Percentiles rank a stretch among this genome's conserved stretches.
These are phyloP conservation scores for Indicator indicator DNA, from an alignment of 2,113 vertebrate species.

Conservation along the genomic window DNA sequence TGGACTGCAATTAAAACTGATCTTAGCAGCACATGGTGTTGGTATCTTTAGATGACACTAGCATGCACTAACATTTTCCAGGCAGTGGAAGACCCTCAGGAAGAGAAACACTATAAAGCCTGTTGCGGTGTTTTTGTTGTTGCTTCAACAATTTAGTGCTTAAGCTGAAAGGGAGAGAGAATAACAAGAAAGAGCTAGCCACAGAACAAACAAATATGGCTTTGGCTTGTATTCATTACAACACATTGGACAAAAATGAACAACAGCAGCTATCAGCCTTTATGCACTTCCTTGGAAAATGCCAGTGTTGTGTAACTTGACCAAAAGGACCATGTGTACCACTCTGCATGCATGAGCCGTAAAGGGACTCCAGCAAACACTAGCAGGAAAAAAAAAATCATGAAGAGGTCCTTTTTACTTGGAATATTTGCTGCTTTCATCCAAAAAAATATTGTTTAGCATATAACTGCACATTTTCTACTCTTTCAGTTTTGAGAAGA, in stretches of 20 bases:
- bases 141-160: neutral
- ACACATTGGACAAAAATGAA: slow-evolving; percentile 40
- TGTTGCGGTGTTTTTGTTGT: neutral
- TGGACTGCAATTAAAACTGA: neutral
- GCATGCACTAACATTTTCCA: neutral
- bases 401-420: neutral
- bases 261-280: slow-evolving; percentile 37
- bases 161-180: slow-evolving; percentile 22
- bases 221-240: slow-evolving; percentile 21
- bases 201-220: slow-evolving; percentile 35
- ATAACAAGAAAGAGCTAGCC: slow-evolving; percentile 18
- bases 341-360: neutral
- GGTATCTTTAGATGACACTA: neutral
- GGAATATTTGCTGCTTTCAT: slow-evolving; percentile 27
- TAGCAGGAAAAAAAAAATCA: neutral
- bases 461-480: slow-evolving; percentile 13
- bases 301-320: slow-evolving; percentile 36
- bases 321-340: neutral
- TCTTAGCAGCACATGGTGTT: slow-evolving; percentile 8
- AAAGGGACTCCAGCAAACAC: neutral
- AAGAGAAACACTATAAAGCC: neutral
- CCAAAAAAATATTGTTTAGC: slow-evolving; percentile 13
- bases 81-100: neutral
- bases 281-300: slow-evolving; percentile 43
- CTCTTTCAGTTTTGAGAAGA: slow-evolving; percentile 55